Conservation (phyloP, 2,113 vertebrate genomes). For the Peromyscus californicus region DNA sequence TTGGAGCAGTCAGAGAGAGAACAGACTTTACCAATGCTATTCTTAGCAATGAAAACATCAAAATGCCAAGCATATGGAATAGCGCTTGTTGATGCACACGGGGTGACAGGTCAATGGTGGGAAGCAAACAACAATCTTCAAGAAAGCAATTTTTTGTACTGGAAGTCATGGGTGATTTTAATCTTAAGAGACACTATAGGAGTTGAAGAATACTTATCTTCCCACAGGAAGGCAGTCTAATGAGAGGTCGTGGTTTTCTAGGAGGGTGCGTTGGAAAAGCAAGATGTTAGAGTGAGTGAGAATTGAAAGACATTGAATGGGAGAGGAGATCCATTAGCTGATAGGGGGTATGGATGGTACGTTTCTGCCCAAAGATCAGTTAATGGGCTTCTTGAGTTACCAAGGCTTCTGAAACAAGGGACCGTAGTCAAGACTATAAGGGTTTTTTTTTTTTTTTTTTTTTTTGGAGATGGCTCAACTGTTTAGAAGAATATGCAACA, state of each 20-base stretch:
- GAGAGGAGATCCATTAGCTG: not conserved
- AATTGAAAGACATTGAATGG: not conserved
- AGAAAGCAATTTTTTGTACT: not conserved
- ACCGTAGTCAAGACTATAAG: not conserved
- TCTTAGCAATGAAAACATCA: not conserved
- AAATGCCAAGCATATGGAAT: not conserved
- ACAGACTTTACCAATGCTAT: not conserved
- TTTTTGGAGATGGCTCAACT: not conserved
- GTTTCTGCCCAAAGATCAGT: not conserved
- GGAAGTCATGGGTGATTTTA: not conserved
- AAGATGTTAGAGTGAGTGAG: not conserved
- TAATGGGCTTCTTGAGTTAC: not conserved
- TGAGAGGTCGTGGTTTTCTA: not conserved
- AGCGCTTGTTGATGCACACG: not conserved
- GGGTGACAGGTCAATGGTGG: too few relatives aligned
- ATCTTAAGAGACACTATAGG: not conserved
- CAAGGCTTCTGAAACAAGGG: not conserved
- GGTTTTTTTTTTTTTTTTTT: not conserved
- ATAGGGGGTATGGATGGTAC: not conserved
- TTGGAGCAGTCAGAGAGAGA: not conserved
- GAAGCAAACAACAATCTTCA: not conserved
- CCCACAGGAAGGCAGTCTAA: not conserved
- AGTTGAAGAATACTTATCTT: not conserved
- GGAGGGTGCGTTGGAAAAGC: not conserved
- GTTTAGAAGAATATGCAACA: not conserved